These are phyloP conservation scores for Panagrolaimus sp. DNA, from an alignment of 1,140 invertebrate genomes.

Conservation along the genomic window DNA sequence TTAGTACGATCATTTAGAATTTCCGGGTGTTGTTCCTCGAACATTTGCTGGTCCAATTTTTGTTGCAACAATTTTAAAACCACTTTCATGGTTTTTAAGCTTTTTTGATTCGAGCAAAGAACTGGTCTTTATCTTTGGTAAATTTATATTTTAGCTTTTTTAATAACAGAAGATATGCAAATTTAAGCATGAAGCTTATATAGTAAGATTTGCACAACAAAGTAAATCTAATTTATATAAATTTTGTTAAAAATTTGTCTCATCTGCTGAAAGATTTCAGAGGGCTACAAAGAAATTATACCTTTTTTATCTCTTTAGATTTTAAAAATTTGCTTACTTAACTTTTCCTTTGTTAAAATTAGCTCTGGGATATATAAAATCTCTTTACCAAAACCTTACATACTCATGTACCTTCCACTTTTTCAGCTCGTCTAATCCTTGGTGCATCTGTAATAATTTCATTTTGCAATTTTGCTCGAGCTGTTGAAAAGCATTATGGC, in stretches of 20 bases:
- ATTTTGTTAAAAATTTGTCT: too few species aligned
- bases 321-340: too few species aligned
- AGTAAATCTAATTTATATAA: too few species aligned
- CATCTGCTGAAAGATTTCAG: too few species aligned
- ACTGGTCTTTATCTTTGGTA: constrained; percentile 82
- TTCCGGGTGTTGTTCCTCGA: constrained; percentile 93
- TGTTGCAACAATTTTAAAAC: constrained; percentile 72
- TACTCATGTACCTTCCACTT: too few species aligned
- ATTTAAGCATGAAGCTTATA: too few species aligned
- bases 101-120: constrained; percentile 74
- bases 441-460: constrained; percentile 70
- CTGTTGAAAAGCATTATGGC: constrained; percentile 73
- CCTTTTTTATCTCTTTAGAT: too few species aligned
- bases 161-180: background rate
- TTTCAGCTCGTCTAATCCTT: constrained; percentile 73
- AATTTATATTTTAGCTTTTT: constrained; percentile 52
- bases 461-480: constrained; percentile 70
- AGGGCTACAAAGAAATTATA: too few species aligned
- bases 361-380: too few species aligned
- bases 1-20: constrained; percentile 95
- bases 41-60: constrained; percentile 88
- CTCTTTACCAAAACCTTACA: background rate
- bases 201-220: too few species aligned
- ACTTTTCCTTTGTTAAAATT: too few species aligned
- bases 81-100: constrained; percentile 69